Evolutionary conservation across 2,888 invertebrate genomes (phyloP).

Genomic region (Cremastinae sp.): DNA sequence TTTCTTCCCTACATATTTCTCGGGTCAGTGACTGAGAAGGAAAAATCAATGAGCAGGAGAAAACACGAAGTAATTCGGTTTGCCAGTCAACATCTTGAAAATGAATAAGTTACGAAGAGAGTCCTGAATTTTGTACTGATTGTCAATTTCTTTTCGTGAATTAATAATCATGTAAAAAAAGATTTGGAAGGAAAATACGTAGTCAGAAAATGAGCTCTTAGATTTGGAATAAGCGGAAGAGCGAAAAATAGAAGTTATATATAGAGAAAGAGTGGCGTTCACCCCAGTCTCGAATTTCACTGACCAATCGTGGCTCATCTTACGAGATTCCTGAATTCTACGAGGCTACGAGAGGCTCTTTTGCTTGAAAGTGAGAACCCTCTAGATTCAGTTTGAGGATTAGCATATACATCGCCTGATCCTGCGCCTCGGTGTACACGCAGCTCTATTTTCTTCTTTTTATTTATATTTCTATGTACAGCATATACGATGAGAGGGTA

Average conservation of each 20-base stretch:
- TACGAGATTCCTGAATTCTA: neutral
- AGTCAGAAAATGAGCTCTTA: slow-evolving; percentile 48
- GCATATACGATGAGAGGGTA: slow-evolving; percentile 1
- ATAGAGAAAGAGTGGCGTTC: slow-evolving; percentile 62
- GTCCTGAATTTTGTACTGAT: too few relatives aligned
- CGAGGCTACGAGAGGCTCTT: neutral
- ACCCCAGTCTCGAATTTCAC: slow-evolving; percentile 75
- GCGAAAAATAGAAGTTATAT: slow-evolving; percentile 37
- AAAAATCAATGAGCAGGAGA: neutral
- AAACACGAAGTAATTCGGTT: slow-evolving; percentile 17
- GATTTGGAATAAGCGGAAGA: slow-evolving; percentile 33
- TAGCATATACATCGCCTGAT: slow-evolving; percentile 27
- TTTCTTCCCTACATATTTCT: slow-evolving; percentile 2
- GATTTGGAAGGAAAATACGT: slow-evolving; percentile 60
- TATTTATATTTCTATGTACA: slow-evolving; percentile 20
- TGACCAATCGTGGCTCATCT: slow-evolving; percentile 61
- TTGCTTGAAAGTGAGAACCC: slow-evolving; percentile 16
- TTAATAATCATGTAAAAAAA: too few relatives aligned
- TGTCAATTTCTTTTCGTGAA: too few relatives aligned
- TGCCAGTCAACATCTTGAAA: neutral
- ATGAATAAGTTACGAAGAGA: slow-evolving; percentile 1
- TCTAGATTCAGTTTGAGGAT: slow-evolving; percentile 12
- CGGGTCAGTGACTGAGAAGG: neutral
- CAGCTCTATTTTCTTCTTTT: neutral
- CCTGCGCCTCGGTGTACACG: slow-evolving; percentile 6